Evolutionary conservation across 1,140 invertebrate species (phyloP).

Genomic region (Tetragonula clypearis): DNA sequence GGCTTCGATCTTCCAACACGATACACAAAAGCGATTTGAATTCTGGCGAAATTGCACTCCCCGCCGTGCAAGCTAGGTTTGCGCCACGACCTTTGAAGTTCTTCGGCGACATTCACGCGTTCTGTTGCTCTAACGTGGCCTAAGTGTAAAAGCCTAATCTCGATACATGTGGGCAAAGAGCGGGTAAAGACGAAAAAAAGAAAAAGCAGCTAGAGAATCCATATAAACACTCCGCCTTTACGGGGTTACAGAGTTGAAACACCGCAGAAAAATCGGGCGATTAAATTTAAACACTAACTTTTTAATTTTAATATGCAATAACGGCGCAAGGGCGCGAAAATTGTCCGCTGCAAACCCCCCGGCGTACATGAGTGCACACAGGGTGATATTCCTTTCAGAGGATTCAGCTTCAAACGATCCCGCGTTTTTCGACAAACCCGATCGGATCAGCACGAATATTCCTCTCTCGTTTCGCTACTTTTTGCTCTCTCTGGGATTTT

Average conservation of each 20-base stretch:
- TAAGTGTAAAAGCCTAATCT: neutral
- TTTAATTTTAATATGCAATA: slow-evolving; percentile 20
- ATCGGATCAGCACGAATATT: slow-evolving; percentile 15
- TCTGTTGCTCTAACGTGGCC: neutral
- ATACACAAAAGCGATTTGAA: neutral
- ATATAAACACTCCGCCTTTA: no score
- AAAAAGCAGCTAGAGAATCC: neutral
- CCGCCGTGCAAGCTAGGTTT: neutral
- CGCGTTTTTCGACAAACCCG: slow-evolving; percentile 10
- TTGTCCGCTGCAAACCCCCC: neutral
- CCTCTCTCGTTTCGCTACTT: neutral
- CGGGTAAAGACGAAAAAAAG: neutral
- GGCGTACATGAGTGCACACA: neutral
- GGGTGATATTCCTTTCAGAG: slow-evolving; percentile 42
- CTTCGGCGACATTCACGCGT: neutral
- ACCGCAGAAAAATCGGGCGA: neutral
- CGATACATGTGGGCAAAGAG: neutral
- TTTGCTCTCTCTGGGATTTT: neutral
- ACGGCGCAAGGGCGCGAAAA: neutral
- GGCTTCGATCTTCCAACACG: neutral
- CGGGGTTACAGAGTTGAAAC: no score
- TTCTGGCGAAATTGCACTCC: neutral
- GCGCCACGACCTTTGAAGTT: neutral
- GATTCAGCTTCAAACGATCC: slow-evolving; percentile 21
- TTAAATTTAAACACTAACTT: neutral